Conservation (phyloP, 2,888 invertebrate species). For the Lasiommata megera region DNA sequence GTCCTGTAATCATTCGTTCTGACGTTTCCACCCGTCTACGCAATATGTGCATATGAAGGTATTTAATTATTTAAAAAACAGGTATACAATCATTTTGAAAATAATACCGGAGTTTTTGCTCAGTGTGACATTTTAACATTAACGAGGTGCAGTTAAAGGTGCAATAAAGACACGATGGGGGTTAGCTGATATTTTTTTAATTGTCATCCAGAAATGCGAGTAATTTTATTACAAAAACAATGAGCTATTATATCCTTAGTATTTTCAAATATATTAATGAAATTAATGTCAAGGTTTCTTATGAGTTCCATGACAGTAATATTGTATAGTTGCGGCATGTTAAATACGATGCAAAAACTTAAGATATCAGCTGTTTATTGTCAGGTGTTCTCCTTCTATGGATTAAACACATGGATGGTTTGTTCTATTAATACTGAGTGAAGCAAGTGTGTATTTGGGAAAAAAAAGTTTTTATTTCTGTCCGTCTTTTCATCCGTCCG, state of each 20-base stretch:
- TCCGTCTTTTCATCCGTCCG: too few relatives aligned
- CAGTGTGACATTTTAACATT: not conserved
- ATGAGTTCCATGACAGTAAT: not conserved
- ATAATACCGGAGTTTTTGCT: not conserved
- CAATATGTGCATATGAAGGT: too few relatives aligned
- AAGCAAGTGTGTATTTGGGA: too few relatives aligned
- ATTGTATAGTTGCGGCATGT: not conserved
- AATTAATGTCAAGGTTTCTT: not conserved
- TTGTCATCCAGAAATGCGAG: not conserved
- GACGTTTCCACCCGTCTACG: too few relatives aligned
- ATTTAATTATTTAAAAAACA: not conserved
- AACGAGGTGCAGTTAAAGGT: not conserved
- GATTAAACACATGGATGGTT: too few relatives aligned
- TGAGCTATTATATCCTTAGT: not conserved
- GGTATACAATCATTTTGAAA: not conserved
- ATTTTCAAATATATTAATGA: not conserved
- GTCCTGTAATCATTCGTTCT: too few relatives aligned
- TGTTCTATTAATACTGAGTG: too few relatives aligned
- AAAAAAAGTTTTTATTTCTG: too few relatives aligned
- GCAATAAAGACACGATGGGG: not conserved
- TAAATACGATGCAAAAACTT: not conserved
- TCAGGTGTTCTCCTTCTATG: not conserved
- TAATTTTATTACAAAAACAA: not conserved
- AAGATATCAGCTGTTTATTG: not conserved
- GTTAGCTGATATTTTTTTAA: not conserved